These are phyloP conservation scores for Esperia sulphurella DNA, from an alignment of 2,888 invertebrate species.

Conservation along the genomic window DNA sequence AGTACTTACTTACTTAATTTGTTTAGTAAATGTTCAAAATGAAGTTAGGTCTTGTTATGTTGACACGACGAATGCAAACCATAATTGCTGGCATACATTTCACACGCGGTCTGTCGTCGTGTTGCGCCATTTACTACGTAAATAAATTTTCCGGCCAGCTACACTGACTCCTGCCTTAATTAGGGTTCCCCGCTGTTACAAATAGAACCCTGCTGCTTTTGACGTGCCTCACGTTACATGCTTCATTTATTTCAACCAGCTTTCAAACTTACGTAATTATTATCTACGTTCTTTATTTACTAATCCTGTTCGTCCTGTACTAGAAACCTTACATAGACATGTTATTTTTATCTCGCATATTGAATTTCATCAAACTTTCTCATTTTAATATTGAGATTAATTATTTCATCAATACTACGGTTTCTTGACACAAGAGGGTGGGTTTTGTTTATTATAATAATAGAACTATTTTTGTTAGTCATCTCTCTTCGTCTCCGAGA, in stretches of 20 bases:
- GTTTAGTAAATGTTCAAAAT: too few species aligned
- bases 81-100: constrained; percentile 10
- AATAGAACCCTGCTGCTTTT: constrained; percentile 23
- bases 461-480: not conserved
- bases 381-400: not conserved
- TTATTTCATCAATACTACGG: not conserved
- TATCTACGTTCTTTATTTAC: too few species aligned
- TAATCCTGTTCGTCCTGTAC: not conserved
- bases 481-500: not conserved
- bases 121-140: constrained; percentile 22
- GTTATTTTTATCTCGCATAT: not conserved
- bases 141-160: constrained; percentile 27
- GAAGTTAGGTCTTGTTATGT: not conserved
- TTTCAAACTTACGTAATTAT: not conserved
- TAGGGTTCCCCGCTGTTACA: constrained; percentile 28
- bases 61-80: constrained; percentile 1
- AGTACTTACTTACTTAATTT: too few species aligned
- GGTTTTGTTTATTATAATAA: too few species aligned
- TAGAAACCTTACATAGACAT: too few species aligned
- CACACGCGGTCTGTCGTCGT: constrained; percentile 14
- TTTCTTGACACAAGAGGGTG: not conserved
- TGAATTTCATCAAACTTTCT: not conserved
- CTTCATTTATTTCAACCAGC: constrained; percentile 18
- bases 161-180: constrained; percentile 27
- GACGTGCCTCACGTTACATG: constrained; percentile 18